These are phyloP conservation scores for Xerus rutilus DNA, from an alignment of 2,797 vertebrate genomes.

Conservation along the genomic window DNA sequence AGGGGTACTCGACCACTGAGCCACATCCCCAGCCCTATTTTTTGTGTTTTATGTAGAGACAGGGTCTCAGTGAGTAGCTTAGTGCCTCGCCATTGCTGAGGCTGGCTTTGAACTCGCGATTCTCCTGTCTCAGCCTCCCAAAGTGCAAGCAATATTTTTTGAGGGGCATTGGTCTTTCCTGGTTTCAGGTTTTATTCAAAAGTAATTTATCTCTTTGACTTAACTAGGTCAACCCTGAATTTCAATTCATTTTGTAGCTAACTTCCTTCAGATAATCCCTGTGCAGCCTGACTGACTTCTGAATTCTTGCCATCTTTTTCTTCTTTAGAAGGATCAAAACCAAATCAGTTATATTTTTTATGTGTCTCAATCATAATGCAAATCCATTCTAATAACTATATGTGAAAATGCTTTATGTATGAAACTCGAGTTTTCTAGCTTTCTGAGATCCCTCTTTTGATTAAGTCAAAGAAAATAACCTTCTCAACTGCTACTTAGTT, in stretches of 20 bases:
- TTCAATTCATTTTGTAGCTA: slow-evolving; percentile 51
- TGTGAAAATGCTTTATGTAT: neutral
- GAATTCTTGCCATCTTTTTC: slow-evolving; percentile 38
- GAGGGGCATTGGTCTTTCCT: neutral
- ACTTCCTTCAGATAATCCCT: slow-evolving; percentile 42
- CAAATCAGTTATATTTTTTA: slow-evolving; percentile 34
- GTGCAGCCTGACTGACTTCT: slow-evolving; percentile 19
- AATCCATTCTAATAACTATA: neutral
- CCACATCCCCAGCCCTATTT: no score
- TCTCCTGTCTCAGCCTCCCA: no score
- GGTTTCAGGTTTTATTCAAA: slow-evolving; percentile 7
- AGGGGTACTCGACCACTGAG: no score
- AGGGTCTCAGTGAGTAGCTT: no score
- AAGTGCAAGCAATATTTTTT: neutral
- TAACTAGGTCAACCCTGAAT: slow-evolving; percentile 13
- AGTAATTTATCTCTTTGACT: neutral
- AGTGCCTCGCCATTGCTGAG: no score
- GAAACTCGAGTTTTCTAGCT: slow-evolving; percentile 23
- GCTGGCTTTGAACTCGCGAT: no score
- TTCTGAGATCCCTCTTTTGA: neutral
- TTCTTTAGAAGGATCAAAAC: slow-evolving; percentile 23
- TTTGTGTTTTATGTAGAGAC: no score
- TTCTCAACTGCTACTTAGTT: slow-evolving; percentile 16
- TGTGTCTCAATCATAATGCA: neutral
- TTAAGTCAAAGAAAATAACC: neutral